Evolutionary conservation across 2,888 invertebrate species (phyloP), one percentile per base, ranked within the genome.

Genomic region (Eurois occulta): DNA sequence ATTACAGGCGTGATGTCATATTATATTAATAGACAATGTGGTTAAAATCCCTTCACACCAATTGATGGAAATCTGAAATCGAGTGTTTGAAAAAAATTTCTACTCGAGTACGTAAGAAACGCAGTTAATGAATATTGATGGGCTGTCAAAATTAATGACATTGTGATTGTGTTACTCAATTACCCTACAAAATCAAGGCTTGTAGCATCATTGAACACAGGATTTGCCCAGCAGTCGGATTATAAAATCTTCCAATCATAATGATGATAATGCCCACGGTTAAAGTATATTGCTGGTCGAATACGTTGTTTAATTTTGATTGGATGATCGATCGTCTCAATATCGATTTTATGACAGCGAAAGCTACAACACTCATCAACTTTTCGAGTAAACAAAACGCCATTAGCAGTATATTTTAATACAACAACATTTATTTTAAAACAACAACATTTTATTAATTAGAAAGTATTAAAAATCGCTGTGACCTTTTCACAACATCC

Each of bases 381-480:
- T 48, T 16, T 70, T 43, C 43, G 18, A 83, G 52, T 74, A 71
- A 82, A 78, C 79, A 68, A 83, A 78, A 71, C 58, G n/a, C 65
- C 16, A 67, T 65, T 65, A 64, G 24, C 71, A 32, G 67, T 74
- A 46, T 68, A 72, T 52, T 58, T 70, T 80, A n/a, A 75, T 18
- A 73, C n/a, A 16, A 21, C 24, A 6, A n/a, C n/a, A n/a, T n/a
- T n/a, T n/a, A n/a, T n/a, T n/a, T n/a, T 58, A 58, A 64, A 48
- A 72, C 58, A 72, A 72, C 71, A 85, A 78, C 67, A 77, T 71
- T 66, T 71, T 48, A 60, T 75, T 78, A 65, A 80, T 82, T 87
- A 86, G 87, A 87, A 87, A 87, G 87, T 87, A 84, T 87, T 78
- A 52, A 84, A 77, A 78, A 83, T 77, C 64, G 65, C 69, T 48